Conservation (phyloP, 2,888 invertebrate genomes). For the Drosophila koepferae region DNA sequence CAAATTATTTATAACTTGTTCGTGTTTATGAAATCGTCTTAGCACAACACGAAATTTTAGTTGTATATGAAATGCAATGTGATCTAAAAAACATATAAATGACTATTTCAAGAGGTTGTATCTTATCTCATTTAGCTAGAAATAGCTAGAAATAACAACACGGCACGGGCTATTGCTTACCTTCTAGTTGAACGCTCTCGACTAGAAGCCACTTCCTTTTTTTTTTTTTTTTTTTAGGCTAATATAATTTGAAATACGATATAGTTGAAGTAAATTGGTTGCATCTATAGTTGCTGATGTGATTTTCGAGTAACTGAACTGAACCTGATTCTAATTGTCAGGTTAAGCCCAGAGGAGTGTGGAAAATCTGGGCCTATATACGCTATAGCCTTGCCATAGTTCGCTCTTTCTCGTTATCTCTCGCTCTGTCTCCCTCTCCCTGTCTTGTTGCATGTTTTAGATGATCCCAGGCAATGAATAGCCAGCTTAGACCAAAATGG, state of each 20-base stretch:
- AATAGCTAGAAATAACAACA: neutral
- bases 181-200: neutral
- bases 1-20: too few species aligned
- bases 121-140: neutral
- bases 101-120: neutral
- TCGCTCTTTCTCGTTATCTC: neutral
- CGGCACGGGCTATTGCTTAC: neutral
- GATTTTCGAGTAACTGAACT: constrained; percentile 58
- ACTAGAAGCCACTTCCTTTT: neutral
- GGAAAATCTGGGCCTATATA: constrained; percentile 36
- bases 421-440: neutral
- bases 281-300: constrained; percentile 2
- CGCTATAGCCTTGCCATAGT: constrained; percentile 51
- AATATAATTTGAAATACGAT: neutral
- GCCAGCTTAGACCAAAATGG: constrained; percentile 65
- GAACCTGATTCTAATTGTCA: constrained; percentile 67
- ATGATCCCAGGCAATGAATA: constrained; percentile 76
- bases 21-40: too few species aligned
- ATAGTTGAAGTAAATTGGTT: neutral
- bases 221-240: neutral
- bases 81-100: too few species aligned
- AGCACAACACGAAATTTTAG: too few species aligned
- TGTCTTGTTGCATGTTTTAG: constrained; percentile 77
- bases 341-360: constrained; percentile 44
- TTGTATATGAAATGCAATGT: too few species aligned